These are phyloP conservation scores for Pocillopora grandis DNA, from an alignment of 92 coral and sea anemone species.

Conservation along the genomic window DNA sequence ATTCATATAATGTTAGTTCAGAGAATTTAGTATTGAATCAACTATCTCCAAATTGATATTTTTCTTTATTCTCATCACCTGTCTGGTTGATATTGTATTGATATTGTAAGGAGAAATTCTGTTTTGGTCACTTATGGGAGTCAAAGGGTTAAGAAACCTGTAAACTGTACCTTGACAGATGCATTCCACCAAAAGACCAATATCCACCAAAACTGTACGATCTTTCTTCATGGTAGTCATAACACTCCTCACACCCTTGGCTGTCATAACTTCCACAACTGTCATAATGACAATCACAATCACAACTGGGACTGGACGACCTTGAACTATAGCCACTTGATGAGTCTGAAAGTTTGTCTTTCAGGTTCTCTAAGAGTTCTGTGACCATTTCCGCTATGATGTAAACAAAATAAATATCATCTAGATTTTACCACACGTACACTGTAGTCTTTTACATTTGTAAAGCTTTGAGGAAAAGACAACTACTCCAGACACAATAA, in stretches of 20 bases:
- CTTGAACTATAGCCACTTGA: conserved; percentile 17
- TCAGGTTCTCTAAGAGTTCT: conserved; percentile 38
- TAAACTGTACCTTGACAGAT: background rate
- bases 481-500: too few species aligned
- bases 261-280: background rate
- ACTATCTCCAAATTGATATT: too few species aligned
- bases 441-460: too few species aligned
- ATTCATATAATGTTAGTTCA: too few species aligned
- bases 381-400: conserved; percentile 39
- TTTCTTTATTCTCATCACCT: too few species aligned
- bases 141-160: too few species aligned
- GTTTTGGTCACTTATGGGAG: too few species aligned
- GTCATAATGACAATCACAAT: conserved; percentile 32
- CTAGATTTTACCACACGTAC: background rate
- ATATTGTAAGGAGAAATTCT: too few species aligned
- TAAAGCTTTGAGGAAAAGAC: too few species aligned
- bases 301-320: conserved; percentile 41
- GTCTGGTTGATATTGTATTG: too few species aligned
- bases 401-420: background rate
- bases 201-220: background rate
- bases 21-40: too few species aligned
- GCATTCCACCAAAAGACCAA: conserved; percentile 11
- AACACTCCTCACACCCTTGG: conserved; percentile 10
- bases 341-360: conserved; percentile 10
- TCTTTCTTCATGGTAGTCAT: conserved; percentile 11